Percentiles rank a stretch among this genome's conserved stretches.
phyloP scores from a whole-genome alignment of 2,797 vertebrate genomes.

The Macropus fuliginosus region DNA sequence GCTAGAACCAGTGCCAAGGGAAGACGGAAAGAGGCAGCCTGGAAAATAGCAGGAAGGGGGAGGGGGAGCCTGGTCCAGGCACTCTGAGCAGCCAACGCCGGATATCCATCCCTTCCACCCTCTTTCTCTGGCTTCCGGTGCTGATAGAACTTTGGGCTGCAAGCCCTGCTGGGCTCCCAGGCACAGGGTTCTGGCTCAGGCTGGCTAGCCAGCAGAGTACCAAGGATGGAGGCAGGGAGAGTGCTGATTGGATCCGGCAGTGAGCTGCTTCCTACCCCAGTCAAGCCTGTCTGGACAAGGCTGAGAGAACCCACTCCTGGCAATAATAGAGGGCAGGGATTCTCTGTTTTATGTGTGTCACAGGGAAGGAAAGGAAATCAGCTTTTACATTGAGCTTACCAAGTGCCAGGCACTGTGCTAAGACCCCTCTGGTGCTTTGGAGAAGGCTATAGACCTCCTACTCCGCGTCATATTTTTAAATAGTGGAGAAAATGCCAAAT shows the following conservation, averaged over 20 bases:
- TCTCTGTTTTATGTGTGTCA: not conserved
- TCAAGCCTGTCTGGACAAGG: not conserved
- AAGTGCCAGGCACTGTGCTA: not conserved
- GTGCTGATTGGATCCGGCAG: not conserved
- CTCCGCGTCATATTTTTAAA: not conserved
- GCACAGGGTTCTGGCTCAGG: not conserved
- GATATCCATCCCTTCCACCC: not conserved
- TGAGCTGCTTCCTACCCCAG: not conserved
- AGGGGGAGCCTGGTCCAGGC: not conserved
- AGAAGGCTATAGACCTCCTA: not conserved
- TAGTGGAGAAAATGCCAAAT: not conserved
- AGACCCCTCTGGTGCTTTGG: not conserved
- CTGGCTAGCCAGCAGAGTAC: not conserved
- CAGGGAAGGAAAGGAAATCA: not conserved
- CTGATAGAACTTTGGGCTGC: not conserved
- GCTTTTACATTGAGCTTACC: not conserved
- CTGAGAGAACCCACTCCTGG: not conserved
- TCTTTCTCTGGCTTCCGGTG: not conserved
- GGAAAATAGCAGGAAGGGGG: not conserved
- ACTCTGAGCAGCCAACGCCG: not conserved
- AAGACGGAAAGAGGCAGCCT: conserved; percentile 4
- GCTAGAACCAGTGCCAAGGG: not conserved
- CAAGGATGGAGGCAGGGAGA: not conserved
- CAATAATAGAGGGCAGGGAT: not conserved
- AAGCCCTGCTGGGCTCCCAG: not conserved